Evolutionary conservation across 2,113 vertebrate species (phyloP).

Genomic region (Turdus rufiventris): DNA sequence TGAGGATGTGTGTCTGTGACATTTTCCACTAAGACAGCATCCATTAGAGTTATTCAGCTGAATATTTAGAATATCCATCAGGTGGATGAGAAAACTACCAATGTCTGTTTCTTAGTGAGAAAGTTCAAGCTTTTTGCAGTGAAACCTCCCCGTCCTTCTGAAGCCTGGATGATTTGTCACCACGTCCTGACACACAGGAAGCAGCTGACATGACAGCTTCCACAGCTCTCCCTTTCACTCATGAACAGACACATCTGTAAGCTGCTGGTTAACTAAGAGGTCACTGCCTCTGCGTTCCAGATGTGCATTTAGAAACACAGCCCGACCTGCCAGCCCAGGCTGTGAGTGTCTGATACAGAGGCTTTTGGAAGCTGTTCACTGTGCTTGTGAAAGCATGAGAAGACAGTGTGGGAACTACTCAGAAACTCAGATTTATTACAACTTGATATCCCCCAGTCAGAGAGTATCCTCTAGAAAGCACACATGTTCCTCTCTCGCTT

Average conservation of each 20-base stretch:
- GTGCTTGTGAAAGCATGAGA: not conserved
- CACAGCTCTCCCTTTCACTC: not conserved
- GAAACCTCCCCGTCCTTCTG: not conserved
- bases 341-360: not conserved
- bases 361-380: not conserved
- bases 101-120: not conserved
- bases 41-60: not conserved
- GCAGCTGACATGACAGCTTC: not conserved
- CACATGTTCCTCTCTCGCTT: not conserved
- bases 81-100: not conserved
- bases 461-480: not conserved
- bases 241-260: not conserved
- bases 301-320: not conserved
- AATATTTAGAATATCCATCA: not conserved
- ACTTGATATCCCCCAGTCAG: not conserved
- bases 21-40: not conserved
- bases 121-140: not conserved
- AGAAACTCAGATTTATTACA: conserved; percentile 5
- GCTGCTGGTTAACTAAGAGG: not conserved
- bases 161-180: not conserved
- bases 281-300: not conserved
- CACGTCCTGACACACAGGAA: not conserved
- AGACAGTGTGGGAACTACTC: conserved; percentile 10
- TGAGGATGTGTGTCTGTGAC: not conserved
- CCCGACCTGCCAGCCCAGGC: not conserved